Evolutionary conservation across 2,797 vertebrate species (phyloP), one percentile per base, ranked within the genome.

Genomic region (Hypotaenidia philippensis): DNA sequence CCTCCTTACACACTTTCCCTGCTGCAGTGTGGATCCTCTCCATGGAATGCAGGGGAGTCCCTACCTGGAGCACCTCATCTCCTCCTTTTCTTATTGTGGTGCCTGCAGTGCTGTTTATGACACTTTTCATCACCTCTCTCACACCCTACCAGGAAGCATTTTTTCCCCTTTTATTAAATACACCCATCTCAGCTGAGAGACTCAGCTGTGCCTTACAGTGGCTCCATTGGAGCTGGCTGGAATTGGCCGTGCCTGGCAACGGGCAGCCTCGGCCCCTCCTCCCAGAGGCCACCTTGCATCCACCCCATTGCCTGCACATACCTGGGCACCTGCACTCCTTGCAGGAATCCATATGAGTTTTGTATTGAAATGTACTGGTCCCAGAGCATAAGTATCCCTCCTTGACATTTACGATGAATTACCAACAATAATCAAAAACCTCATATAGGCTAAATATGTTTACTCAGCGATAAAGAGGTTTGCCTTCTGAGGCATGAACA

Each of bases 121-220:
- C 9, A 21, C 2, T 27, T 87, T 79, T 87, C 11, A 5, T 52
- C 13, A 50, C 1, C 2, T 2, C 2, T 32, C 0, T 2, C 23
- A 22, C 11, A 31, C 3, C 2, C 6, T 61, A 16, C 15, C 23
- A 61, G 17, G 15, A 13, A 57, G 5, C 3, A 16, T 5, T 50
- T 84, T 29, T 1, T 2, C 6, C 1, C 8, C 53, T 50, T 61
- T 55, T 61, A 20, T 34, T 64, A 59, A 36, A 31, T 17, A 11
- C 5, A 8, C 1, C 7, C 14, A 27, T 7, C 11, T 61, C 22
- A 20, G 6, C 20, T 19, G 32, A 3, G 0, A 19, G 60, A 4
- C 16, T 78, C 29, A 50, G 18, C 22, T 0, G 0, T 55, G 29
- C 13, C 8, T 12, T 47, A 12, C 1, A 1, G 8, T 32, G 7